phyloP scores from a whole-genome alignment of 2,888 invertebrate species.

The Colostygia pectinataria region DNA sequence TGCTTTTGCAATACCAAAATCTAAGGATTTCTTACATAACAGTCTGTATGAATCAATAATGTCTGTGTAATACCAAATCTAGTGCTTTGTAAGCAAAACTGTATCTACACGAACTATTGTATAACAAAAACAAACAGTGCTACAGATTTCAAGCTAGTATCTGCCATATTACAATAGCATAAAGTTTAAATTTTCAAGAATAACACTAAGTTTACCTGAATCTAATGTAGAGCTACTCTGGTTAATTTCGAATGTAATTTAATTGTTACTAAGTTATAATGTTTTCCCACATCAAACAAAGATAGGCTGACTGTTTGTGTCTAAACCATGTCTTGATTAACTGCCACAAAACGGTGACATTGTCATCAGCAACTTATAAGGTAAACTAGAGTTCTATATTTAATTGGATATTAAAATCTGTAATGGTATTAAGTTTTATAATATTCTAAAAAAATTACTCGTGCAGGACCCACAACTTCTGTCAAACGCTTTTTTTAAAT shows the following conservation, averaged over 20 bases:
- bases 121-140: neutral
- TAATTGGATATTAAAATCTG: too few relatives aligned
- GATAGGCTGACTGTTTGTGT: neutral
- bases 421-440: too few relatives aligned
- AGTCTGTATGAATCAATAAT: too few relatives aligned
- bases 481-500: too few relatives aligned
- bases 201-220: neutral
- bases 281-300: conserved; percentile 2
- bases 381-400: too few relatives aligned
- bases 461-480: too few relatives aligned
- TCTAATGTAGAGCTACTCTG: conserved; percentile 9
- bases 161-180: neutral
- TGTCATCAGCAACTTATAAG: too few relatives aligned
- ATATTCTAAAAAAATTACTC: too few relatives aligned
- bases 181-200: neutral
- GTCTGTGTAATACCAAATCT: too few relatives aligned
- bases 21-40: too few relatives aligned
- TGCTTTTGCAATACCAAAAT: too few relatives aligned
- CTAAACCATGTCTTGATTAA: neutral
- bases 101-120: neutral
- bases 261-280: conserved; percentile 5
- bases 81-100: neutral
- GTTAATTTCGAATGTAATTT: neutral
- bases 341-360: neutral
- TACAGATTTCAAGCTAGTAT: neutral